Percentiles rank a stretch among this genome's conserved stretches.
Conservation (phyloP, 2,797 vertebrate species). For the Myotis daubentonii region DNA sequence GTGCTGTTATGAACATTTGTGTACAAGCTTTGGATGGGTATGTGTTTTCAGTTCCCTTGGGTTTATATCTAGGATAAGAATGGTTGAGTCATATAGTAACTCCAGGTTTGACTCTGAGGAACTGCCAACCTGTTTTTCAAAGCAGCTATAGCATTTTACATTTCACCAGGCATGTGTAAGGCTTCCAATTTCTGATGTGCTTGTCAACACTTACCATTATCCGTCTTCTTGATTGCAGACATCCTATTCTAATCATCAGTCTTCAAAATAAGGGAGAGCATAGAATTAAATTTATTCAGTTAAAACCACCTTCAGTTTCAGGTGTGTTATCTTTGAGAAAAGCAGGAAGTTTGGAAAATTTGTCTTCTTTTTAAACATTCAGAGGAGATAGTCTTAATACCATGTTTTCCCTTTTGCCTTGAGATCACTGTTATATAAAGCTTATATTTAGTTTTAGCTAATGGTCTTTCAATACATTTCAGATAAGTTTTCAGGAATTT, state of each 20-base stretch:
- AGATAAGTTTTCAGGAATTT: conserved; percentile 14
- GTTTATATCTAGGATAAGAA: background rate
- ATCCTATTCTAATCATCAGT: background rate
- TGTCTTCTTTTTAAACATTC: conserved; percentile 19
- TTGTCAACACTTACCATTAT: background rate
- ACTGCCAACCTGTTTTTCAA: background rate
- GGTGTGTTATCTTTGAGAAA: conserved; percentile 38
- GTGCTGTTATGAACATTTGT: background rate
- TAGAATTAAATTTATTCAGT: conserved; percentile 28
- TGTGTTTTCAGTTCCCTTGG: background rate
- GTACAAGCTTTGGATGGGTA: background rate
- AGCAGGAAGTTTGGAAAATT: background rate
- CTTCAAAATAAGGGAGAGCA: conserved; percentile 30
- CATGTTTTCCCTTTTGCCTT: background rate
- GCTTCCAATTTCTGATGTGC: background rate
- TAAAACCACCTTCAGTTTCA: conserved; percentile 25
- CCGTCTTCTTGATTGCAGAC: background rate
- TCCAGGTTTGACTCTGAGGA: background rate
- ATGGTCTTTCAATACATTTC: background rate
- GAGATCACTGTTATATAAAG: background rate
- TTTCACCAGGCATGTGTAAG: background rate
- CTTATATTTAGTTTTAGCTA: conserved; percentile 11
- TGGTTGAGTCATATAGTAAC: background rate
- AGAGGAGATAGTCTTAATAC: background rate
- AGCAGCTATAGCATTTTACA: background rate